Evolutionary conservation across 2,797 vertebrate genomes (phyloP).

Genomic region (Cygnus olor): DNA sequence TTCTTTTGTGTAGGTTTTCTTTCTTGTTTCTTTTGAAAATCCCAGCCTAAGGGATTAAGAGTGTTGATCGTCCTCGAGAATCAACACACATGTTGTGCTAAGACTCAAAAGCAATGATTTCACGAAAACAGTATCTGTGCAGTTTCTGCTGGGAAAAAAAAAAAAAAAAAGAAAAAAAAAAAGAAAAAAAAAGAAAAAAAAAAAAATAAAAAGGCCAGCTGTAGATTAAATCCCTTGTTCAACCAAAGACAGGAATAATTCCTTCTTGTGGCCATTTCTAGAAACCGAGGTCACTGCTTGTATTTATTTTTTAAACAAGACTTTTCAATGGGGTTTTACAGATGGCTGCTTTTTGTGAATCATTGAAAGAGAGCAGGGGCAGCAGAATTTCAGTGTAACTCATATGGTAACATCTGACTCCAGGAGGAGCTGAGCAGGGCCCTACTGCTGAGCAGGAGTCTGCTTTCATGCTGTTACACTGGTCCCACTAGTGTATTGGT

Average conservation of each 20-base stretch:
- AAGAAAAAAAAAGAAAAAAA: too few species aligned
- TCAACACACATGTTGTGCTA: background rate
- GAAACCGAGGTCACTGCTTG: background rate
- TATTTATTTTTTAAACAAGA: constrained; percentile 24
- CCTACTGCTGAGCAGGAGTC: background rate
- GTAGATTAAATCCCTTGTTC: background rate
- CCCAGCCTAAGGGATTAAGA: constrained; percentile 12
- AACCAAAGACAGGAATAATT: constrained; percentile 18
- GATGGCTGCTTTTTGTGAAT: background rate
- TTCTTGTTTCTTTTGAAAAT: background rate
- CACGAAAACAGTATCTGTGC: background rate
- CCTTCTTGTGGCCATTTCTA: constrained; percentile 7
- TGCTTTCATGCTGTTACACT: background rate
- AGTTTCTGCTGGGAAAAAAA: background rate
- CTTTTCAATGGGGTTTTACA: constrained; percentile 31
- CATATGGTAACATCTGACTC: accelerated
- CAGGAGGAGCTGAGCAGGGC: background rate
- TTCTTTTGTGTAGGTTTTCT: background rate
- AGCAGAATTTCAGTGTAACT: background rate
- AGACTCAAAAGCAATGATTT: background rate
- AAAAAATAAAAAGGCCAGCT: background rate
- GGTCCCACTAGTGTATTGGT: background rate
- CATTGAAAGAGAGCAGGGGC: background rate
- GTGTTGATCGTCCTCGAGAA: background rate
- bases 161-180: too few species aligned